phyloP scores from a whole-genome alignment of 2,113 vertebrate genomes.

The Sakesphorus luctuosus region DNA sequence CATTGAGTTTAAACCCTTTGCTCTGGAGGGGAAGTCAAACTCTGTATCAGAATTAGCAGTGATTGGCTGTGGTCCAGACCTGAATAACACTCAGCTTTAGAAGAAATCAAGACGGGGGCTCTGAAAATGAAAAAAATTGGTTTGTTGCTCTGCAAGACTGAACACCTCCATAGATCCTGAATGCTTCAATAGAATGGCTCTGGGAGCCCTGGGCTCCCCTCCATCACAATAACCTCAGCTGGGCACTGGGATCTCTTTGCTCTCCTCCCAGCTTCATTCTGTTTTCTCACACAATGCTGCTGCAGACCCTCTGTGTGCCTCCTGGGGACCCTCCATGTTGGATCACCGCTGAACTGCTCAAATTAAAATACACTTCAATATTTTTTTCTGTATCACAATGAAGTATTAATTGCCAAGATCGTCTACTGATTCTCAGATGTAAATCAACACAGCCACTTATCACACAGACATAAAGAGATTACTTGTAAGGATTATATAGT shows the following conservation, averaged over 20 bases:
- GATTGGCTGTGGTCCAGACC: neutral
- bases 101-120: neutral
- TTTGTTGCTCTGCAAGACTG: neutral
- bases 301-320: neutral
- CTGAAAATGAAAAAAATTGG: neutral
- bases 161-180: neutral
- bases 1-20: neutral
- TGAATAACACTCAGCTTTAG: neutral
- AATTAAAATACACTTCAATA: neutral
- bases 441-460: neutral
- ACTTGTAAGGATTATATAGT: neutral
- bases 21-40: neutral
- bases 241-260: neutral
- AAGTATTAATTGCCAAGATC: neutral
- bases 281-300: neutral
- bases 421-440: neutral
- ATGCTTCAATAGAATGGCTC: neutral
- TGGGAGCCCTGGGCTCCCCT: neutral
- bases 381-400: neutral
- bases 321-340: neutral
- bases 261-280: neutral
- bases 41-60: neutral
- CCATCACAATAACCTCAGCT: neutral
- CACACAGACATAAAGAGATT: neutral
- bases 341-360: neutral